A percentile compares a stretch with the other conserved stretches of the same genome.
These are phyloP conservation scores for Rhizomys pruinosus DNA, from an alignment of 2,113 vertebrate genomes.

Conservation along the genomic window DNA sequence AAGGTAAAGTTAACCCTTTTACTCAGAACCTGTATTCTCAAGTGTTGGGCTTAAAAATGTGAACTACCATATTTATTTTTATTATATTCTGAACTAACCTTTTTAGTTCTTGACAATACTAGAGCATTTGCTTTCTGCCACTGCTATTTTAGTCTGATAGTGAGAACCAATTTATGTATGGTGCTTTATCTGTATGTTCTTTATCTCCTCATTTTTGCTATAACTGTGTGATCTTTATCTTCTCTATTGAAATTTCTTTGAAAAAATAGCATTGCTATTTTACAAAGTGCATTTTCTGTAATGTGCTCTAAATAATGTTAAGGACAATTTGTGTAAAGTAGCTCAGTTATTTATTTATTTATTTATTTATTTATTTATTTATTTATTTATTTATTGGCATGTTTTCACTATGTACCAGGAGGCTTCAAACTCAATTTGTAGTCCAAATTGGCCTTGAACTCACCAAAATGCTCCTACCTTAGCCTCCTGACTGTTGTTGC, in stretches of 20 bases:
- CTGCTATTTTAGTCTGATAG: neutral
- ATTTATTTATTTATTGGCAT: too few relatives aligned
- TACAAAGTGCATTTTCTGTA: neutral
- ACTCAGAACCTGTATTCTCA: neutral
- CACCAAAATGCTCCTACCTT: too few relatives aligned
- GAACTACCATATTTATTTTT: too few relatives aligned
- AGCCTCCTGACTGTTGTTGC: too few relatives aligned
- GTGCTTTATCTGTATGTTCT: neutral
- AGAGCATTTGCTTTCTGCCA: neutral
- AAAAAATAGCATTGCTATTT: constrained; percentile 30
- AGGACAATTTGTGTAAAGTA: neutral
- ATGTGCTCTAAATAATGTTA: neutral
- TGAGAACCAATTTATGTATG: neutral
- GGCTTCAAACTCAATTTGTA: too few relatives aligned
- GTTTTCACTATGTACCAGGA: too few relatives aligned
- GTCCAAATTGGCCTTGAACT: too few relatives aligned
- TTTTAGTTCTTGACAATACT: neutral
- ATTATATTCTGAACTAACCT: constrained; percentile 12
- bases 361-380: too few relatives aligned
- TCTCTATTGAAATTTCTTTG: neutral
- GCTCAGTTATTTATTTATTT: neutral
- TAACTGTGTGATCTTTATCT: too few relatives aligned
- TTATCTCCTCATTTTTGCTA: too few relatives aligned
- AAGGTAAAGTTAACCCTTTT: neutral
- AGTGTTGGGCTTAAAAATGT: neutral